These are phyloP conservation scores for Manacus vitellinus DNA, from an alignment of 2,113 vertebrate species.

Conservation along the genomic window DNA sequence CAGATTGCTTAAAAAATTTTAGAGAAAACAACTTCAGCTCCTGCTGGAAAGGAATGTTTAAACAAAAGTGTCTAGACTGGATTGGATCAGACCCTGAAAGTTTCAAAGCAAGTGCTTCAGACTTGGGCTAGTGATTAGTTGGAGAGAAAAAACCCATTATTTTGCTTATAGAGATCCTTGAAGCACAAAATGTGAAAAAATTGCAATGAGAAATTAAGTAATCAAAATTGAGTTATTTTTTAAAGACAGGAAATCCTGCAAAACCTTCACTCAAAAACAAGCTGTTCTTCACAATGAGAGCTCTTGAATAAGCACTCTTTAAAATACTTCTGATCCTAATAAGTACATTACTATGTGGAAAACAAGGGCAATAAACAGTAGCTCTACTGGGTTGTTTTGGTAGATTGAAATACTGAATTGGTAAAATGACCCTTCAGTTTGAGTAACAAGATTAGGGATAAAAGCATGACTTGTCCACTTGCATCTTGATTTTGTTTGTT, in stretches of 20 bases:
- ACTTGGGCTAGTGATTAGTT: background rate
- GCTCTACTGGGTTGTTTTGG: background rate
- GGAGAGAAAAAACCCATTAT: background rate
- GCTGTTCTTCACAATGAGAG: background rate
- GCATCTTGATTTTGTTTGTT: background rate
- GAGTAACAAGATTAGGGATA: background rate
- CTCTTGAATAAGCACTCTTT: background rate
- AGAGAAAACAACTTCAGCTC: background rate
- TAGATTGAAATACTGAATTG: background rate
- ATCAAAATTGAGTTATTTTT: background rate
- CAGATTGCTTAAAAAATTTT: background rate
- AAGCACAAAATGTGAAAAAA: background rate
- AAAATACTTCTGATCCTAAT: background rate
- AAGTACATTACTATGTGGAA: background rate
- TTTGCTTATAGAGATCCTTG: background rate
- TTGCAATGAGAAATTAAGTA: background rate
- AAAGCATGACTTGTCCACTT: background rate
- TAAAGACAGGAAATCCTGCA: background rate
- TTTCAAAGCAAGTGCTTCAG: constrained; percentile 3
- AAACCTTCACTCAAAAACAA: background rate
- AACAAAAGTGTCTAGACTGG: background rate
- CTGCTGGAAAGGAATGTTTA: constrained; percentile 48
- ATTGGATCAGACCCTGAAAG: background rate
- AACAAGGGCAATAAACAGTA: background rate
- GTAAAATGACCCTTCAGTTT: background rate